Base-by-base conservation (phyloP, 2,888 invertebrate species). In the Stenodema calcarata region DNA sequence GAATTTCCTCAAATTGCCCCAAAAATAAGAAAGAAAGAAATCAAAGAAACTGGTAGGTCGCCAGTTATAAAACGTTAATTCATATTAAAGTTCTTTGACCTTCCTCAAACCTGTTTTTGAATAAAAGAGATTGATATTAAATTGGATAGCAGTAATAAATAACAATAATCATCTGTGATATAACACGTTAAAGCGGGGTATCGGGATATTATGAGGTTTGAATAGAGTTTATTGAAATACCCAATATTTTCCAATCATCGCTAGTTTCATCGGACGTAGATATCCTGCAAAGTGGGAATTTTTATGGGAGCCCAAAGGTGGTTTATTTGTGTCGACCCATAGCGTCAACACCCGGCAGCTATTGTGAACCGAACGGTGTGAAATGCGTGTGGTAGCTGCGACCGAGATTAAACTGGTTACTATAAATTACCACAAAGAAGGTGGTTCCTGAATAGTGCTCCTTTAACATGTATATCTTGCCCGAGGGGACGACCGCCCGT, bases 321-420 rank as follows among this genome's bases (percentile, higher is more conserved):
- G 78, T 78, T 78, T 73, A 73, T 73, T 73, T 7, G 73, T 30
- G 44, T 44, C 44, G 78, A 78, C 47, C 47, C 78, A 23, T 44
- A 78, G 27, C 78, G n/a, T 78, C 78, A 44, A 78, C 78, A 78
- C 44, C 78, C 44, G 16, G 23, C 44, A 41, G 30, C 78, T 42
- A 78, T 78, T 78, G 78, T 78, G 78, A 27, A 16, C 35, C 12
- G 28, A 30, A 28, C 44, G 78, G 78, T 27, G 78, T 41, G 27
- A 78, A 44, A 78, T 78, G 44, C 78, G 78, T 73, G 73, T 73
- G 73, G 73, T 73, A 41, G 73, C 41, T n/a, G 35, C 35, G 73
- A 35, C 73, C 73, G 35, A 7, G 16, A 35, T 78, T 35, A 42
- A 44, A 78, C 78, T 78, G 78, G 78, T 78, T 78, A 78, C 41